Conservation (phyloP, 2,888 invertebrate genomes). For the Xylophagus ater region DNA sequence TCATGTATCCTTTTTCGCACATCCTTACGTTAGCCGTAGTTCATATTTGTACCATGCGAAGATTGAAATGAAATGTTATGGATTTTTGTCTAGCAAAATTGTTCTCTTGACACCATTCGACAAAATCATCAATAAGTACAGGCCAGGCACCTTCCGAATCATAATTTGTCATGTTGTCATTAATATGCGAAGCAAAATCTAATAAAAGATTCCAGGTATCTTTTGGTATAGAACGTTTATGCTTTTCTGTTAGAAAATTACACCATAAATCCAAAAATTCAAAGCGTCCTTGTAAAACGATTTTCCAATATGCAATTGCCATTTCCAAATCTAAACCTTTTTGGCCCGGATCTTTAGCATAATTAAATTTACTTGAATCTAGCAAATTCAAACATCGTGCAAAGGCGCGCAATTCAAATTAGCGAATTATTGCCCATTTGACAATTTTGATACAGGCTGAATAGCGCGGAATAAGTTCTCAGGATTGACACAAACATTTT, state of each 20-base stretch:
- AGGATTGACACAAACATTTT: too few species aligned
- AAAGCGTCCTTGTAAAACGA: constrained; percentile 87
- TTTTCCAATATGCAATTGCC: constrained; percentile 99
- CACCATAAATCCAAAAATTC: constrained; percentile 93
- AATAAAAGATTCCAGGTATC: constrained; percentile 97
- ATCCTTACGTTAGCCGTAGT: constrained; percentile 35
- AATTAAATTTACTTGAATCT: constrained; percentile 97
- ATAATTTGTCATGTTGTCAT: constrained; percentile 93
- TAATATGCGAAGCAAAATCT: constrained; percentile 91
- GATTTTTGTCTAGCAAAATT: constrained; percentile 24
- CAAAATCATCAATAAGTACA: constrained; percentile 70
- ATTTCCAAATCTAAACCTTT: constrained; percentile 94
- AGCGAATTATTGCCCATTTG: too few species aligned
- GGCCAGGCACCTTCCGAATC: constrained; percentile 99
- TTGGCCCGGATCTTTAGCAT: constrained; percentile 94
- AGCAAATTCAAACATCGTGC: too few species aligned
- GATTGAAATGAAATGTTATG: constrained; percentile 35
- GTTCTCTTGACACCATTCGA: constrained; percentile 55
- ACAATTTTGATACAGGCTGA: too few species aligned
- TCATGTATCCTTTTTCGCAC: too few species aligned
- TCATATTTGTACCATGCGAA: constrained; percentile 40
- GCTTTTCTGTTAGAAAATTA: constrained; percentile 88
- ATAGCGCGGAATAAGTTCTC: too few species aligned
- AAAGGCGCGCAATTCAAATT: too few species aligned
- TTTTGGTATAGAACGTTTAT: constrained; percentile 94